Evolutionary conservation across 2,888 invertebrate genomes (phyloP).

Genomic region (Aleiodes alternator): DNA sequence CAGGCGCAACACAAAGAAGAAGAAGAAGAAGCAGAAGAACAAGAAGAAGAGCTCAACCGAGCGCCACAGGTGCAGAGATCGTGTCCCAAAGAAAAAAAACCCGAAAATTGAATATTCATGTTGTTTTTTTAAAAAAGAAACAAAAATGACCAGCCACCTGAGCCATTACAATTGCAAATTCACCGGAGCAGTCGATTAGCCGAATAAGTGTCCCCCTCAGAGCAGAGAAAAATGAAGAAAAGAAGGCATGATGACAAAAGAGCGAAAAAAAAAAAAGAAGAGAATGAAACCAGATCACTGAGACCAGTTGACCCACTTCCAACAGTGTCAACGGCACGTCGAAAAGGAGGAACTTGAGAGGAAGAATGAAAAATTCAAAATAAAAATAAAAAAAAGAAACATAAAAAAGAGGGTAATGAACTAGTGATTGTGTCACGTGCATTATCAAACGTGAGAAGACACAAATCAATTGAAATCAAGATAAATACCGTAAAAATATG

Average conservation of each 20-base stretch:
- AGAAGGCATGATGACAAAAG: background rate
- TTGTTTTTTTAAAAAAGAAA: background rate
- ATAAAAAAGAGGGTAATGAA: background rate
- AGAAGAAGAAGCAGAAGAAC: too few species aligned
- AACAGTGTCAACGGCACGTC: constrained; percentile 43
- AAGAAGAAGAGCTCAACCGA: too few species aligned
- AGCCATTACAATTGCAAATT: constrained; percentile 24
- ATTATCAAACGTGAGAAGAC: background rate
- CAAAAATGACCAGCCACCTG: background rate
- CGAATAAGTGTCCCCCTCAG: background rate
- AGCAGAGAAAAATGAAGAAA: background rate
- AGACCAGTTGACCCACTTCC: constrained; percentile 42
- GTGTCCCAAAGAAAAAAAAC: constrained; percentile 1
- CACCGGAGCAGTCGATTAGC: background rate
- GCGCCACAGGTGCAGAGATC: constrained; percentile 17
- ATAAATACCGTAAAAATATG: background rate
- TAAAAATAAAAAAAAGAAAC: background rate
- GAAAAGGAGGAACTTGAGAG: constrained; percentile 2
- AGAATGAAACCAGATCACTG: constrained; percentile 14
- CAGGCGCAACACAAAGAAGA: too few species aligned
- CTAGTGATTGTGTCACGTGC: too few species aligned
- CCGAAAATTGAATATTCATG: constrained; percentile 21
- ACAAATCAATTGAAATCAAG: background rate
- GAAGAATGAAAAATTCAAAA: background rate
- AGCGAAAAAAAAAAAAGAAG: background rate